phyloP scores from a whole-genome alignment of 2,888 invertebrate genomes.

The Lutraria lutraria region DNA sequence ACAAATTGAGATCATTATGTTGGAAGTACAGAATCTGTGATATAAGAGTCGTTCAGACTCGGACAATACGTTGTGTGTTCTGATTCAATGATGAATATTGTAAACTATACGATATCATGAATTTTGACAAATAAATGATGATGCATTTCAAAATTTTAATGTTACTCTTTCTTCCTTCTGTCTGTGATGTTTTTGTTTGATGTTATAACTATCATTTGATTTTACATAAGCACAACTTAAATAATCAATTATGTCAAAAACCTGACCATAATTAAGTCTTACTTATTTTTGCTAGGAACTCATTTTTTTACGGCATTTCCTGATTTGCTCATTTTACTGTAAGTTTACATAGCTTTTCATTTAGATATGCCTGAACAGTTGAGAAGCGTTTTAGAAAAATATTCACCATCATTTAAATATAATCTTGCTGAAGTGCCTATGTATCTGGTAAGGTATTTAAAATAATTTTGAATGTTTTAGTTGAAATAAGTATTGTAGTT shows the following conservation, averaged over 20 bases:
- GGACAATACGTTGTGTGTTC: slow-evolving; percentile 22
- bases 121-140: not conserved
- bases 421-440: too few relatives aligned
- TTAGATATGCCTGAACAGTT: not conserved
- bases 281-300: not conserved
- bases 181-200: not conserved
- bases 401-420: too few relatives aligned
- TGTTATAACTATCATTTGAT: not conserved
- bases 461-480: too few relatives aligned
- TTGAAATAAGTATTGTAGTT: too few relatives aligned
- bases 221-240: not conserved
- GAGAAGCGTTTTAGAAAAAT: too few relatives aligned
- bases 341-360: not conserved
- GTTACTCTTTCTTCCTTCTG: not conserved
- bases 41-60: not conserved
- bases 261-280: not conserved
- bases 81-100: not conserved
- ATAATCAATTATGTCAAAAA: not conserved
- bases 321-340: not conserved
- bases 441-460: too few relatives aligned
- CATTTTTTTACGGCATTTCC: not conserved
- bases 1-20: not conserved
- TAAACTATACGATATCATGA: not conserved
- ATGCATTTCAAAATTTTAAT: not conserved
- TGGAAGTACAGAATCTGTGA: slow-evolving; percentile 1